Percentiles rank a stretch among this genome's conserved stretches.
Conservation (phyloP, 1,140 invertebrate species). For the Copidosoma floridanum region DNA sequence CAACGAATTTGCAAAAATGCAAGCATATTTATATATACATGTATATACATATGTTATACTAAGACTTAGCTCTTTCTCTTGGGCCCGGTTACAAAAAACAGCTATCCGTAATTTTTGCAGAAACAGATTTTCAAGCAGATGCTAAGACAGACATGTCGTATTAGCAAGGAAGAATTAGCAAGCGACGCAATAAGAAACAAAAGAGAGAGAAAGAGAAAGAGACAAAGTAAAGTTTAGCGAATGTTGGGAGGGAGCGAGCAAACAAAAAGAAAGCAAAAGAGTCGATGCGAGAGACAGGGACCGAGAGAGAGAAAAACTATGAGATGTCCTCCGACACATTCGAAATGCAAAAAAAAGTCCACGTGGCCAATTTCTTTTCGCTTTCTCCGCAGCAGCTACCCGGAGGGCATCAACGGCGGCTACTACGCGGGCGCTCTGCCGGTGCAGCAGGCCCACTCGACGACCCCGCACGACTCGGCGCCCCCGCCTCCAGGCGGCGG, state of each 20-base stretch:
- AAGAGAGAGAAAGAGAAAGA: conserved; percentile 18
- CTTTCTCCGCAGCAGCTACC: conserved; percentile 55
- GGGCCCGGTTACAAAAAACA: conserved; percentile 35
- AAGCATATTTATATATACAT: background rate
- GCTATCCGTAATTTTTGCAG: conserved; percentile 47
- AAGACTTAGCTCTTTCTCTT: conserved; percentile 29
- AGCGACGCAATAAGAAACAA: background rate
- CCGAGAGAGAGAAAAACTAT: conserved; percentile 4
- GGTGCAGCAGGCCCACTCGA: conserved; percentile 74
- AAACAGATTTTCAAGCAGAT: conserved; percentile 50
- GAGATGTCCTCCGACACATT: conserved; percentile 20
- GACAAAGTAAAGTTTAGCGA: conserved; percentile 27
- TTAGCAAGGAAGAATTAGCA: conserved; percentile 10
- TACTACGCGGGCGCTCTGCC: conserved; percentile 69
- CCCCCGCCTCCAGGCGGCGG: conserved; percentile 59
- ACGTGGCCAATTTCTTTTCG: conserved; percentile 51
- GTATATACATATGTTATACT: background rate
- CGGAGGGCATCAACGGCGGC: conserved; percentile 69
- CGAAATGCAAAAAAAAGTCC: conserved; percentile 22
- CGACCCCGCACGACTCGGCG: conserved; percentile 70
- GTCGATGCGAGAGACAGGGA: background rate
- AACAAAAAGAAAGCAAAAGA: background rate
- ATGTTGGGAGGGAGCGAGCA: background rate
- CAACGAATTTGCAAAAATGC: conserved; percentile 16
- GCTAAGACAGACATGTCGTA: conserved; percentile 33